These are phyloP conservation scores for Corythornis vintsioides DNA, from an alignment of 2,113 vertebrate genomes.

Conservation along the genomic window DNA sequence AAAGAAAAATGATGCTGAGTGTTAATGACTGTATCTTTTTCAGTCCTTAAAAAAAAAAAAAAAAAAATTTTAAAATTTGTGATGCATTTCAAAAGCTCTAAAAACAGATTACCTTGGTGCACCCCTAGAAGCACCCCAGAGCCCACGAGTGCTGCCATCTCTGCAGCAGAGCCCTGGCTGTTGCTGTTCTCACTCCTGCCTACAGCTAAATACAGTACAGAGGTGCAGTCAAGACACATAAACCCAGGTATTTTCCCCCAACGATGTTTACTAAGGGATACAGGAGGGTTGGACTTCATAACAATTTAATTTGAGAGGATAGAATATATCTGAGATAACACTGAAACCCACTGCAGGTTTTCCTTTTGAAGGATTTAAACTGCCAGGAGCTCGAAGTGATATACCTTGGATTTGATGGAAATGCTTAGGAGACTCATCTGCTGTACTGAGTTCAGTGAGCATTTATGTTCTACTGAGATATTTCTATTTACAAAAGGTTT, in stretches of 20 bases:
- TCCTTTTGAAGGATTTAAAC: neutral
- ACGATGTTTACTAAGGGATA: neutral
- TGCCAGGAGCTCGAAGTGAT: neutral
- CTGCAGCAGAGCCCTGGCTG: neutral
- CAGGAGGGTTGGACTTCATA: neutral
- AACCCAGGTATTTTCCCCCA: neutral
- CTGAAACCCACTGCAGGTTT: neutral
- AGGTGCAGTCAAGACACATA: neutral
- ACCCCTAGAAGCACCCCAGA: neutral
- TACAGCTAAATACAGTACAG: neutral
- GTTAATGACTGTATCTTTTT: constrained; percentile 41
- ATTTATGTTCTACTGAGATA: neutral
- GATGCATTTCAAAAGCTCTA: constrained; percentile 41
- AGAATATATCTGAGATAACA: neutral
- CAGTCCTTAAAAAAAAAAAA: neutral
- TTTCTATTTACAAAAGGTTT: neutral
- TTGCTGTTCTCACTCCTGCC: neutral
- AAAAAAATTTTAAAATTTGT: constrained; percentile 29
- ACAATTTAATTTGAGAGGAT: neutral
- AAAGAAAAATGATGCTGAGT: constrained; percentile 21
- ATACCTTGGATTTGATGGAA: neutral
- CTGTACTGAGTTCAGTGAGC: neutral
- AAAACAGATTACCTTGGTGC: constrained; percentile 42
- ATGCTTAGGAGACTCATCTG: neutral
- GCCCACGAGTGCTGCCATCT: neutral